These are phyloP conservation scores for Epizoanthus illoricatus DNA, from an alignment of 92 coral and sea anemone species.

Conservation along the genomic window DNA sequence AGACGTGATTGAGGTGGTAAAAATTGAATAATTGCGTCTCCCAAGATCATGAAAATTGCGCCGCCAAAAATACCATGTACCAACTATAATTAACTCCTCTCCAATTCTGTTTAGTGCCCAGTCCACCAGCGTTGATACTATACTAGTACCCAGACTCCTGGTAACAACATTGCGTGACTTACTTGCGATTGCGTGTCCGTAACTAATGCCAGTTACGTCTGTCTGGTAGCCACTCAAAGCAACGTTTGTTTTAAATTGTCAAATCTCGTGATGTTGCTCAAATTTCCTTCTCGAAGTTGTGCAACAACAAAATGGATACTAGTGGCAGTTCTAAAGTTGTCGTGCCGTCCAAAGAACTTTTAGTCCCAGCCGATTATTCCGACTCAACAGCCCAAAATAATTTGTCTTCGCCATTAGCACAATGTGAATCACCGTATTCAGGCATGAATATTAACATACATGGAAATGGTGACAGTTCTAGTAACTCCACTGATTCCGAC, in stretches of 20 bases:
- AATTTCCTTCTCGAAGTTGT: neutral
- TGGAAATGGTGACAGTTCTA: neutral
- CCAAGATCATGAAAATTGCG: neutral
- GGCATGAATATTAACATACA: constrained; percentile 11
- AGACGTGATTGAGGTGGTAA: neutral
- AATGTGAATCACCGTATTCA: neutral
- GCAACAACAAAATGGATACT: constrained; percentile 6
- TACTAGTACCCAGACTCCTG: neutral
- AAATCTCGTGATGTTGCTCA: neutral
- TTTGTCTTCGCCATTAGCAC: constrained; percentile 4
- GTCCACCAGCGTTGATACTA: neutral
- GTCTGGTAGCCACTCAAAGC: neutral
- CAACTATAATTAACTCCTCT: no score
- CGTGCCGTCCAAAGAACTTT: constrained; percentile 14
- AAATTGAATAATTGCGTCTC: neutral
- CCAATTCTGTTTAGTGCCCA: neutral
- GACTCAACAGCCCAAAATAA: constrained; percentile 3
- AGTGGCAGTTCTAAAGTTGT: neutral
- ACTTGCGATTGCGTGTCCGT: neutral
- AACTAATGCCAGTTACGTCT: neutral
- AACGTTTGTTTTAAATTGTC: neutral
- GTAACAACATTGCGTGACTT: neutral
- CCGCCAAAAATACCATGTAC: constrained; percentile 5
- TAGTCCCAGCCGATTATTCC: neutral
- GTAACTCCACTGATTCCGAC: neutral